A percentile compares a stretch with the other conserved stretches of the same genome.
phyloP scores from a whole-genome alignment of 1,140 invertebrate genomes.

The Heliconius melpomene region DNA sequence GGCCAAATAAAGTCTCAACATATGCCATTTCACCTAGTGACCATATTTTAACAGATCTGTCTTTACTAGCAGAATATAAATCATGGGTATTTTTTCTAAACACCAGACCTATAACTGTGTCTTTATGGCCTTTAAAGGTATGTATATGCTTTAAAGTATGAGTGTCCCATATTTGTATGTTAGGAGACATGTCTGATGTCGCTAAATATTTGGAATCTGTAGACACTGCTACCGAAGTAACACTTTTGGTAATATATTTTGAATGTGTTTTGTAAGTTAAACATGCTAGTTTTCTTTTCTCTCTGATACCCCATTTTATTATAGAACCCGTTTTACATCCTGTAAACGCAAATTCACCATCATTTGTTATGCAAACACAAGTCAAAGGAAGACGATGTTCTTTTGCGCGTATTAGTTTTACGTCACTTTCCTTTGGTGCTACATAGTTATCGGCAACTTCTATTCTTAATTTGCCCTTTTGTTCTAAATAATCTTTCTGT shows the following conservation, averaged over 20 bases:
- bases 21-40: constrained; percentile 97
- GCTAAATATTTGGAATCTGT: constrained; percentile 93
- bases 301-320: constrained; percentile 89
- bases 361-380: constrained; percentile 89
- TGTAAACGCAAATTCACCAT: constrained; percentile 89
- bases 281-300: constrained; percentile 81
- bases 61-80: constrained; percentile 92
- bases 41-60: constrained; percentile 95
- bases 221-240: constrained; percentile 90
- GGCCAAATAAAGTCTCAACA: constrained; percentile 97
- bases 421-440: constrained; percentile 73
- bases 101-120: constrained; percentile 88
- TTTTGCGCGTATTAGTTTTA: constrained; percentile 84
- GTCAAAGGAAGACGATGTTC: constrained; percentile 91
- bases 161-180: constrained; percentile 93
- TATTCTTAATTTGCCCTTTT: constrained; percentile 89
- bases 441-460: constrained; percentile 87
- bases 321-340: constrained; percentile 94
- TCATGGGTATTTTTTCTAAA: constrained; percentile 95
- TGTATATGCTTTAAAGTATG: constrained; percentile 89
- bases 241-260: constrained; percentile 79
- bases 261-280: constrained; percentile 81
- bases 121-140: constrained; percentile 91
- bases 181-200: constrained; percentile 87
- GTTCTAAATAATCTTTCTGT: constrained; percentile 92